Evolutionary conservation across 1,140 invertebrate genomes (phyloP).

Genomic region (Orchestia grillus): DNA sequence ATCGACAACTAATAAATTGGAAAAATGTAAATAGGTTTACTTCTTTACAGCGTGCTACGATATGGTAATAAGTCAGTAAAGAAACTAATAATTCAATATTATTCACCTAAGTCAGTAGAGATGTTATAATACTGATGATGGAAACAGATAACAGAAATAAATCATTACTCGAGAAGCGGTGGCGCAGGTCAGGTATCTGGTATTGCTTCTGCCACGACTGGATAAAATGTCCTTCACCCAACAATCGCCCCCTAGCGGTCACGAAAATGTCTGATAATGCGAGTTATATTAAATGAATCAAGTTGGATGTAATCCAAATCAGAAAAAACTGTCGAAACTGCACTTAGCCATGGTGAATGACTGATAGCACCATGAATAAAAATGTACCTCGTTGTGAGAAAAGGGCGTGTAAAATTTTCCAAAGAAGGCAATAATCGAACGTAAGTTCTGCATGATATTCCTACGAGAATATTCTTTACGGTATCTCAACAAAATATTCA

Average conservation of each 20-base stretch:
- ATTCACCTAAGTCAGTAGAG: background rate
- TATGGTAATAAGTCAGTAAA: too few species aligned
- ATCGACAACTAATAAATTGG: background rate
- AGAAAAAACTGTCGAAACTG: background rate
- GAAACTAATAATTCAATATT: background rate
- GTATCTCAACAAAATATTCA: constrained; percentile 20
- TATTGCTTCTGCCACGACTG: background rate
- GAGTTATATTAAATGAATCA: background rate
- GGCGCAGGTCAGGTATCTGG: background rate
- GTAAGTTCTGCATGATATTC: background rate
- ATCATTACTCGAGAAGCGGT: background rate
- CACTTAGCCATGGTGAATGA: background rate
- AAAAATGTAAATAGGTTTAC: background rate
- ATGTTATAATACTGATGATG: background rate
- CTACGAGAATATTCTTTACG: background rate
- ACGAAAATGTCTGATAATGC: background rate
- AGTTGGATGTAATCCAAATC: background rate
- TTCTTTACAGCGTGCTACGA: background rate
- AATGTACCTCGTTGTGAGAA: constrained; percentile 26
- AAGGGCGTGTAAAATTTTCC: background rate
- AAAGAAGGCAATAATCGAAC: constrained; percentile 39
- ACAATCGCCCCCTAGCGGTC: background rate
- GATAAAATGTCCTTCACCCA: background rate
- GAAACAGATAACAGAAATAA: background rate
- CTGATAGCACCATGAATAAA: background rate